phyloP scores from a whole-genome alignment of 1,140 invertebrate species.

The Tetramorium simillimum region DNA sequence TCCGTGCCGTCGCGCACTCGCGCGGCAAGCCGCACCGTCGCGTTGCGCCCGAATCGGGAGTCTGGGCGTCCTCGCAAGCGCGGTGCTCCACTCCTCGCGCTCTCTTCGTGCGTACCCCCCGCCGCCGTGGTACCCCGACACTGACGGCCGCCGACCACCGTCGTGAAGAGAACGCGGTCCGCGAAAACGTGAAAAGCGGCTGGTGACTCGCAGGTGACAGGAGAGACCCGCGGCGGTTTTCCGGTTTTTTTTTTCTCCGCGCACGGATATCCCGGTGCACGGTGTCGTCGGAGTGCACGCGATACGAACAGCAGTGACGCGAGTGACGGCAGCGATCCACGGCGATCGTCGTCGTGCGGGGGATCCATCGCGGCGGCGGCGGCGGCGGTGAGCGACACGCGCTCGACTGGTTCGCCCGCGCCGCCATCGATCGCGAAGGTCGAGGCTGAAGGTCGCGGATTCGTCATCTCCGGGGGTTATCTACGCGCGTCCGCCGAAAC shows the following conservation, averaged over 20 bases:
- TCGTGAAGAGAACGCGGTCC: not conserved
- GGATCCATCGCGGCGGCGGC: not conserved
- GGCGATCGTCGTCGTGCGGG: not conserved
- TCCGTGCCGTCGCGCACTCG: not conserved
- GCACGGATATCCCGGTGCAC: not conserved
- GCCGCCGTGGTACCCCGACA: not conserved
- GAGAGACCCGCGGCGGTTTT: not conserved
- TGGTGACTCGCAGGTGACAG: not conserved
- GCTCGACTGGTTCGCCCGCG: conserved; percentile 35
- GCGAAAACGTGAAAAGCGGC: not conserved
- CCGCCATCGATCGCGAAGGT: conserved; percentile 65
- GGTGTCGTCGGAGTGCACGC: not conserved
- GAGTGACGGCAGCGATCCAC: conserved; percentile 43
- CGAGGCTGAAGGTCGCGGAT: conserved; percentile 59
- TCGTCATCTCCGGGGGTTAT: not conserved
- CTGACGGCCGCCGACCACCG: not conserved
- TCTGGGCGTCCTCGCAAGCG: conserved; percentile 27
- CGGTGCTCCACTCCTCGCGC: conserved; percentile 5
- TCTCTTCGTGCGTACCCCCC: conserved; percentile 1
- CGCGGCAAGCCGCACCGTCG: conserved; percentile 16
- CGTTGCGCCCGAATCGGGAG: conserved; percentile 33
- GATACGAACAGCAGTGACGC: conserved; percentile 30
- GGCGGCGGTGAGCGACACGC: not conserved
- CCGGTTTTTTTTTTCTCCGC: not conserved
- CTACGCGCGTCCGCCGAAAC: not conserved